A percentile compares a stretch with the other conserved stretches of the same genome.
These are phyloP conservation scores for Eubasilissa splendida DNA, from an alignment of 2,888 invertebrate genomes.

Conservation along the genomic window DNA sequence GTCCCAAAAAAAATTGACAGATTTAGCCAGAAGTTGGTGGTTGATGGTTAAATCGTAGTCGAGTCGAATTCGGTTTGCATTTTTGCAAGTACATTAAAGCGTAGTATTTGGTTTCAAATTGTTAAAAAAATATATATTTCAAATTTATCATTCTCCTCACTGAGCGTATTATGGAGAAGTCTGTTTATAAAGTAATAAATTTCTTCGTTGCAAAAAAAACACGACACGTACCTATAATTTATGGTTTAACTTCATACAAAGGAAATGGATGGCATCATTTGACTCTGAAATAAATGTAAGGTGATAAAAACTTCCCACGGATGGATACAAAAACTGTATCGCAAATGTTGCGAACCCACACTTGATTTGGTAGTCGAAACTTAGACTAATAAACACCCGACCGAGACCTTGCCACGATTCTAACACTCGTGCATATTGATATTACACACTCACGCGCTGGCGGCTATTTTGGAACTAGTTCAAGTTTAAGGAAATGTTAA, in stretches of 20 bases:
- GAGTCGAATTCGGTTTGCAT: too few species aligned
- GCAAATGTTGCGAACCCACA: conserved; percentile 13
- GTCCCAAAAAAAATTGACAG: too few species aligned
- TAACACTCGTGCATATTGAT: too few species aligned
- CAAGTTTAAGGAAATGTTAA: not conserved
- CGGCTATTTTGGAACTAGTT: not conserved
- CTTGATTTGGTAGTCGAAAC: conserved; percentile 1
- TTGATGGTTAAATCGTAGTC: too few species aligned
- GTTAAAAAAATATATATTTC: too few species aligned
- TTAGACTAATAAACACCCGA: not conserved
- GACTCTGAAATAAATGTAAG: conserved; percentile 8
- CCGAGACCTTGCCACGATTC: conserved; percentile 8
- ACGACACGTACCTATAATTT: not conserved
- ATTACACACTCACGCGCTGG: not conserved
- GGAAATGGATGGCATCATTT: not conserved
- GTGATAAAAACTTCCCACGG: conserved; percentile 7
- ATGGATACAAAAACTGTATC: conserved; percentile 31
- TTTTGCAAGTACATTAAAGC: too few species aligned
- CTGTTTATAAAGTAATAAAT: too few species aligned
- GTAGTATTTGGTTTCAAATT: too few species aligned
- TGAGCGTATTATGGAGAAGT: too few species aligned
- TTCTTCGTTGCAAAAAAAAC: not conserved
- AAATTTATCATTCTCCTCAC: too few species aligned
- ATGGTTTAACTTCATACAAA: not conserved
- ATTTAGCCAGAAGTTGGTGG: too few species aligned